A percentile compares a stretch with the other conserved stretches of the same genome.
Evolutionary conservation across 2,797 vertebrate species (phyloP).

Genomic region (Pseudotriccus pelzelni): DNA sequence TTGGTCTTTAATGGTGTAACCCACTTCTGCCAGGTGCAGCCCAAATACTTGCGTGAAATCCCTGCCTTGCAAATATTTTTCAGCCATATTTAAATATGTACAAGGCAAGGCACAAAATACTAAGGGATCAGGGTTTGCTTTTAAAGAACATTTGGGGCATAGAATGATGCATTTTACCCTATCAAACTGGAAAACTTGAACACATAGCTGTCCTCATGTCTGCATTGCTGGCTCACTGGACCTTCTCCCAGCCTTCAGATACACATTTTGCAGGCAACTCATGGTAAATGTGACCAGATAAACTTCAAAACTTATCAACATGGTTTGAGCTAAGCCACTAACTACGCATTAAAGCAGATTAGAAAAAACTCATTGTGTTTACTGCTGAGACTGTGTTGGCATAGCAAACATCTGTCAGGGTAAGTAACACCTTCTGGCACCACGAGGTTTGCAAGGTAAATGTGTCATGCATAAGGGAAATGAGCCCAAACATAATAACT

Average conservation of each 20-base stretch:
- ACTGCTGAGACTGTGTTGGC: background rate
- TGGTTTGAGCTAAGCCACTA: background rate
- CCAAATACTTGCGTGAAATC: background rate
- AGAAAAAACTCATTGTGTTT: background rate
- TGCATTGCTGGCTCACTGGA: background rate
- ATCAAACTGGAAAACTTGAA: background rate
- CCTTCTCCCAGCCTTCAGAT: background rate
- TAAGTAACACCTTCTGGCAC: background rate
- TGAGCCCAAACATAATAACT: background rate
- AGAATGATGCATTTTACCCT: background rate
- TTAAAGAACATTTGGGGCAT: background rate
- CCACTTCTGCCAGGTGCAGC: background rate
- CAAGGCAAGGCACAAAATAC: background rate
- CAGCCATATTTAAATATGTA: background rate
- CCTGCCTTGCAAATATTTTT: background rate
- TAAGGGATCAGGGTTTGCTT: background rate
- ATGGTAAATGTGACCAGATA: background rate
- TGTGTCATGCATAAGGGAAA: background rate
- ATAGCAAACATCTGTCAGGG: background rate
- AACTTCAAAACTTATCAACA: background rate
- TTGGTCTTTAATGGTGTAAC: background rate
- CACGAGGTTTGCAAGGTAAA: background rate
- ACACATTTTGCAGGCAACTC: rapidly evolving
- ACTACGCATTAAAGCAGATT: background rate
- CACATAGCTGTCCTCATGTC: background rate